Evolutionary conservation across 2,797 vertebrate species (phyloP).

Genomic region (Cyprinella venusta): DNA sequence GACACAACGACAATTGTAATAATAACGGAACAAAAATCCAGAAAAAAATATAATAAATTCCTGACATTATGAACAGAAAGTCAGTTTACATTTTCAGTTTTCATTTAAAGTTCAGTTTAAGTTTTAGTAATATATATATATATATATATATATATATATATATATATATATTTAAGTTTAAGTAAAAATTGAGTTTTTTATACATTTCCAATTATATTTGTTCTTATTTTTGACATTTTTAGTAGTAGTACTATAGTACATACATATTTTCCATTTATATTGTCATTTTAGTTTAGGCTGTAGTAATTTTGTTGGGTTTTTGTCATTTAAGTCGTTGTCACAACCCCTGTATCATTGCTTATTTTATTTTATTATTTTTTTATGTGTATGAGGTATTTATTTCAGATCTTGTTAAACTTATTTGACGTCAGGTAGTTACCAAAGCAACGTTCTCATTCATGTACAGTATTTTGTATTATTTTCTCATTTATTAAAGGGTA

Average conservation of each 20-base stretch:
- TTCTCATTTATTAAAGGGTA: too few species aligned
- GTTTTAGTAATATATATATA: too few species aligned
- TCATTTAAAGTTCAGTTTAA: too few species aligned
- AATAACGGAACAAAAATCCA: background rate
- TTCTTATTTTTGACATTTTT: background rate
- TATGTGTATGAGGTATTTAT: too few species aligned
- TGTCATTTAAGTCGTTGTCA: background rate
- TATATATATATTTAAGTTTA: too few species aligned
- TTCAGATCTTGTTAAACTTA: background rate
- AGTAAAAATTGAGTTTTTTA: too few species aligned
- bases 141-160: too few species aligned
- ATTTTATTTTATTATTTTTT: background rate
- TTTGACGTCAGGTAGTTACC: background rate
- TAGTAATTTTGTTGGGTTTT: background rate
- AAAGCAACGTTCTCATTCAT: background rate
- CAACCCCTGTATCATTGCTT: too few species aligned
- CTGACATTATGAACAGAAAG: background rate
- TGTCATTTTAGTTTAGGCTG: background rate
- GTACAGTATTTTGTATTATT: background rate
- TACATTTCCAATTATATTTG: too few species aligned
- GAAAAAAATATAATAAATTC: background rate
- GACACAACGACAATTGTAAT: background rate
- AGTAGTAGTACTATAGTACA: background rate
- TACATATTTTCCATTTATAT: background rate
- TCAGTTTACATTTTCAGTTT: too few species aligned